Evolutionary conservation across 2,113 vertebrate species (phyloP).

Genomic region (Salvelinus sp.): DNA sequence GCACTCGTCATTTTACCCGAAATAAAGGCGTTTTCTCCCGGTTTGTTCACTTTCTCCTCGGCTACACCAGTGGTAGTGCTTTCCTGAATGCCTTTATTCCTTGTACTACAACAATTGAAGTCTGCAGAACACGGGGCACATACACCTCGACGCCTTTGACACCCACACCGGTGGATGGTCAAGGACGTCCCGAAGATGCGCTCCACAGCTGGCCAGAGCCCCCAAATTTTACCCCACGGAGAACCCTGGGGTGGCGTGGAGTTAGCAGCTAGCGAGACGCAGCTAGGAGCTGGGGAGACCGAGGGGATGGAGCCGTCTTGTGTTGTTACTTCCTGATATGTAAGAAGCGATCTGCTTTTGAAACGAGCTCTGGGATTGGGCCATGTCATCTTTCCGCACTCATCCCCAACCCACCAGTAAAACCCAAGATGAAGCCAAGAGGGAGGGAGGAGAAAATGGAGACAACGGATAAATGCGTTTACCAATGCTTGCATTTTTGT

Average conservation of each 20-base stretch:
- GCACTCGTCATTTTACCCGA: conserved; percentile 58
- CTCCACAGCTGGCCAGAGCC: conserved; percentile 76
- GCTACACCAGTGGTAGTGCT: conserved; percentile 25
- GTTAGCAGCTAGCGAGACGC: conserved; percentile 69
- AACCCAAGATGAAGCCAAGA: conserved; percentile 73
- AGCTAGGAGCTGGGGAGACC: conserved; percentile 47
- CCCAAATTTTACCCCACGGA: conserved; percentile 67
- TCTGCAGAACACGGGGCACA: conserved; percentile 42
- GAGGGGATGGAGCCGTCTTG: conserved; percentile 60
- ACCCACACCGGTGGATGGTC: conserved; percentile 57
- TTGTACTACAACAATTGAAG: conserved; percentile 37
- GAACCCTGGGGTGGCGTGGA: conserved; percentile 65
- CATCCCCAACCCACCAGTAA: conserved; percentile 73
- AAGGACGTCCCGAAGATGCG: conserved; percentile 69
- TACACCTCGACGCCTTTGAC: conserved; percentile 53
- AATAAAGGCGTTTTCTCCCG: conserved; percentile 36
- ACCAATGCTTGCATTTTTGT: conserved; percentile 64
- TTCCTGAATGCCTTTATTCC: conserved; percentile 41
- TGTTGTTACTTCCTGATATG: conserved; percentile 76
- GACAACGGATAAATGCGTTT: conserved; percentile 74
- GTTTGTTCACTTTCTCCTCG: conserved; percentile 28
- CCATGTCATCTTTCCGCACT: conserved; percentile 63
- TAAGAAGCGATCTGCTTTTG: conserved; percentile 75
- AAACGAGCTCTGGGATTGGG: conserved; percentile 77
- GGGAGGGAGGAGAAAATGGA: conserved; percentile 73